Conservation (phyloP, 2,888 invertebrate genomes). For the Sylvicola cinctus region DNA sequence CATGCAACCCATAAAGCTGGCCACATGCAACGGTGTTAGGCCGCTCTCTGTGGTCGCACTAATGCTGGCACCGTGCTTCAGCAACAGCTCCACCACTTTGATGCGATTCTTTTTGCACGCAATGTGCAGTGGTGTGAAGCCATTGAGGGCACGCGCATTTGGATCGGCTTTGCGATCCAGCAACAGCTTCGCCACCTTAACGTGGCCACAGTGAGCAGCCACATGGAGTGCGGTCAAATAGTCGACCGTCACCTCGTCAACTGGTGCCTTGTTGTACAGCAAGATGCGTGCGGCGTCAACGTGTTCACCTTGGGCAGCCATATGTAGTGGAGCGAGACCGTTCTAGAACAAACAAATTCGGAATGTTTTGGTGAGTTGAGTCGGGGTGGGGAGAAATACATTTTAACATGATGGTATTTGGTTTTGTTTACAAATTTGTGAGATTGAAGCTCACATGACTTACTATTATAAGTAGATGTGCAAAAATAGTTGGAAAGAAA, state of each 20-base stretch:
- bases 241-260: constrained; percentile 96
- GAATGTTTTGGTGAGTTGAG: neutral
- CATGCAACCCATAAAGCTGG: constrained; percentile 99
- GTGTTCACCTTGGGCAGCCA: constrained; percentile 98
- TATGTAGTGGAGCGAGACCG: constrained; percentile 90
- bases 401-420: too few species aligned
- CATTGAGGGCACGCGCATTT: constrained; percentile 88
- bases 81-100: constrained; percentile 83
- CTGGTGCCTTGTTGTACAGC: constrained; percentile 85
- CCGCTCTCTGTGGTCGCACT: constrained; percentile 59
- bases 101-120: constrained; percentile 98
- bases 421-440: neutral
- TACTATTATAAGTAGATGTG: neutral
- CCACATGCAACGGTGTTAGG: constrained; percentile 90
- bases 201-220: constrained; percentile 85
- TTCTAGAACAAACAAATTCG: constrained; percentile 31
- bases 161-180: constrained; percentile 92
- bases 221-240: constrained; percentile 94
- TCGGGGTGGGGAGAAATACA: too few species aligned
- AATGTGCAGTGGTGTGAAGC: constrained; percentile 94
- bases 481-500: neutral
- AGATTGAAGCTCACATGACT: neutral
- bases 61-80: constrained; percentile 82
- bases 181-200: constrained; percentile 77
- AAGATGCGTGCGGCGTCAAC: constrained; percentile 88